Conservation (phyloP, 1,140 invertebrate genomes). For the Panagrolaimus sp. region DNA sequence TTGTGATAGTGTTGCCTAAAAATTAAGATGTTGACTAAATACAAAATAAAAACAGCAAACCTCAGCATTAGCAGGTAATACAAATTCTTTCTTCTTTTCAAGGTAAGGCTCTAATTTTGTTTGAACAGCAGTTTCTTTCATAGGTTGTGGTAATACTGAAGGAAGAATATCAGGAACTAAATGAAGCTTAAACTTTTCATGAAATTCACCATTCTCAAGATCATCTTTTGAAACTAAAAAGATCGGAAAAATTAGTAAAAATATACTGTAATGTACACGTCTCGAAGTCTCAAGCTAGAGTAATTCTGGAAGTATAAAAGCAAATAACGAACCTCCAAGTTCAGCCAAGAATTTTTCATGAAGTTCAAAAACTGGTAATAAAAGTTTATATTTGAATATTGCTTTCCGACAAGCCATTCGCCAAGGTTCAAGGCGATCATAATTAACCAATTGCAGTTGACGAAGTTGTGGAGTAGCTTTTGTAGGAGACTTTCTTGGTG, state of each 20-base stretch:
- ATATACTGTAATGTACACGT: too few relatives aligned
- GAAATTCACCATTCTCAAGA: background rate
- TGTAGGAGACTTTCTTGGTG: background rate
- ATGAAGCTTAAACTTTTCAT: conserved; percentile 1
- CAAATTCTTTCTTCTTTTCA: background rate
- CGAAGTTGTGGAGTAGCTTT: background rate
- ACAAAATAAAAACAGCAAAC: background rate
- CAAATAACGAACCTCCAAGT: background rate
- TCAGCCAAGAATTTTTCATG: background rate
- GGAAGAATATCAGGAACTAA: background rate
- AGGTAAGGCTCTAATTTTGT: background rate
- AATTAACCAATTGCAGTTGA: background rate
- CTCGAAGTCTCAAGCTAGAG: too few relatives aligned
- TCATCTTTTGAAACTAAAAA: background rate
- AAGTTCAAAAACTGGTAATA: background rate
- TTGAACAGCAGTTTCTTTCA: background rate
- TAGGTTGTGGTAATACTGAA: background rate
- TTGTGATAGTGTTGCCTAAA: background rate
- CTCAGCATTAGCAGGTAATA: background rate
- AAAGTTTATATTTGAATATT: background rate
- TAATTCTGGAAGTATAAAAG: background rate
- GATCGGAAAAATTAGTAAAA: too few relatives aligned
- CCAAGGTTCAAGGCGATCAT: background rate
- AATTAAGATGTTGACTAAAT: background rate
- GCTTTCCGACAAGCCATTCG: background rate